Conservation (phyloP, 2,888 invertebrate species). For the Philereme transversata region DNA sequence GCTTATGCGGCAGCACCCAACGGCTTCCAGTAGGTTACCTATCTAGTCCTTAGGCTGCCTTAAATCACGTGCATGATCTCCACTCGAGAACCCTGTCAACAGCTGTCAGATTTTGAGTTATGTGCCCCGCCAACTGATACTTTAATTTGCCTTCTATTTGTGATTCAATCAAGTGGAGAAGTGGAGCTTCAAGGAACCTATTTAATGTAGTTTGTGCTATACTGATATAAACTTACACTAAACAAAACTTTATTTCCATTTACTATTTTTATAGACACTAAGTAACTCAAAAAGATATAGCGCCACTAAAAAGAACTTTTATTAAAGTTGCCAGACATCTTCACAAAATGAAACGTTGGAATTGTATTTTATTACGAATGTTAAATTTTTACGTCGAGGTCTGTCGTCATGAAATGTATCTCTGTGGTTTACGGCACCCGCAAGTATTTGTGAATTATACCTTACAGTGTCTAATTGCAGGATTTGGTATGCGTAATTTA, state of each 20-base stretch:
- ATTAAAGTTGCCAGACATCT: slow-evolving; percentile 23
- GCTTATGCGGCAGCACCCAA: no score
- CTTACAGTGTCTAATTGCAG: slow-evolving; percentile 18
- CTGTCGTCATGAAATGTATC: slow-evolving; percentile 46
- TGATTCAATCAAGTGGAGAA: no score
- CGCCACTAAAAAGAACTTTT: slow-evolving; percentile 24
- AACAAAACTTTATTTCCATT: slow-evolving; percentile 3
- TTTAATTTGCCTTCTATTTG: no score
- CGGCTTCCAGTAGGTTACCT: no score
- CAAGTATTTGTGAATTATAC: slow-evolving; percentile 33
- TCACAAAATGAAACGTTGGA: slow-evolving; percentile 32
- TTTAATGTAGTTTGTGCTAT: not conserved
- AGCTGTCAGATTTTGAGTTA: no score
- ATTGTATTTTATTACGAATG: slow-evolving; percentile 46
- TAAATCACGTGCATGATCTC: no score
- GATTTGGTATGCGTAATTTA: slow-evolving; percentile 7
- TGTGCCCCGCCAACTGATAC: no score
- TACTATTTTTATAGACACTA: slow-evolving; percentile 16
- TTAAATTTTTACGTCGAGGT: slow-evolving; percentile 47
- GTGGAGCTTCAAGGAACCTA: no score
- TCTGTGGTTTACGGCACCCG: slow-evolving; percentile 45
- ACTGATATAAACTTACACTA: not conserved
- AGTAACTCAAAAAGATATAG: slow-evolving; percentile 28
- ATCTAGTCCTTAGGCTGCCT: no score
- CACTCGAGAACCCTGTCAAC: no score